phyloP scores from a whole-genome alignment of 1,140 invertebrate genomes.

The Drosophila cardini region DNA sequence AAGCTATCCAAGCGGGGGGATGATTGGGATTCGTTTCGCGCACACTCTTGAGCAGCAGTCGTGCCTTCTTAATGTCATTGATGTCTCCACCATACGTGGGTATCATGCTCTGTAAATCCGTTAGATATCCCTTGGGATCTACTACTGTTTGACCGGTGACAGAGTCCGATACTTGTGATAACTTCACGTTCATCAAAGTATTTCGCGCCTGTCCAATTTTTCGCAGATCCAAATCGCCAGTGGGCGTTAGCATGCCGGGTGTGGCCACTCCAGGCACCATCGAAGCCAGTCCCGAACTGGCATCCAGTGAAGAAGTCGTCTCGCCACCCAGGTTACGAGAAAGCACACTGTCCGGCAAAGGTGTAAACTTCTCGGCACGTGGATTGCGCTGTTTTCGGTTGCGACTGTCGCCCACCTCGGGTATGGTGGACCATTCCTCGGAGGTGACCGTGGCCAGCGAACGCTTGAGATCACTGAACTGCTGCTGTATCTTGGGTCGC shows the following conservation, averaged over 20 bases:
- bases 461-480: slow-evolving; percentile 99
- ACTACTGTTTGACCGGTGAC: slow-evolving; percentile 99
- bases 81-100: slow-evolving; percentile 99
- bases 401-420: slow-evolving; percentile 99
- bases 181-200: slow-evolving; percentile 99
- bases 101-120: slow-evolving; percentile 99
- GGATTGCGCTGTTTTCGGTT: slow-evolving; percentile 98
- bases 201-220: slow-evolving; percentile 99
- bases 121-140: slow-evolving; percentile 99
- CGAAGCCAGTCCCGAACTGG: slow-evolving; percentile 92
- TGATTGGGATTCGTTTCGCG: slow-evolving; percentile 99
- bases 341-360: slow-evolving; percentile 98
- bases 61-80: slow-evolving; percentile 99
- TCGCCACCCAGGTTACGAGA: slow-evolving; percentile 95
- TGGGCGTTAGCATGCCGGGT: slow-evolving; percentile 91
- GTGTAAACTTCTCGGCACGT: slow-evolving; percentile 97
- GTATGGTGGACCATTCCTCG: slow-evolving; percentile 98
- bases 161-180: slow-evolving; percentile 99
- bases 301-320: slow-evolving; percentile 92
- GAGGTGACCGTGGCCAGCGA: slow-evolving; percentile 93
- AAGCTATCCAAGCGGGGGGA: slow-evolving; percentile 99
- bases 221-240: slow-evolving; percentile 96
- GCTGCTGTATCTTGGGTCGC: slow-evolving; percentile 99
- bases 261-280: slow-evolving; percentile 92
- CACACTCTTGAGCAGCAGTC: slow-evolving; percentile 98